Percentiles rank a stretch among this genome's conserved stretches.
Conservation (phyloP, 2,113 vertebrate species). For the Leucopsar rothschildi region DNA sequence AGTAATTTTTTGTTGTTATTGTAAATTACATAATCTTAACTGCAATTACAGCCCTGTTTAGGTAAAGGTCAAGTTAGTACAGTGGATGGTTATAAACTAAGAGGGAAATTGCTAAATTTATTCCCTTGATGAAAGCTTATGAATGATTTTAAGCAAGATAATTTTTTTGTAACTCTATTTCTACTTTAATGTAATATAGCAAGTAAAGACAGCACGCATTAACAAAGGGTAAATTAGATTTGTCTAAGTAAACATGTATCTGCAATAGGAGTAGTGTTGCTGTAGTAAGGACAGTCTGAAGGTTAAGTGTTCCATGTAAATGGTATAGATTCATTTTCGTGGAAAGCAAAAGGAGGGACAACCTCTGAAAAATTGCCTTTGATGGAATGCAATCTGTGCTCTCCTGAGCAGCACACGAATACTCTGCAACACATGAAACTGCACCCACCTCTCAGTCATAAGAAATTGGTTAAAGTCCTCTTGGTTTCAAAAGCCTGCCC, state of each 20-base stretch:
- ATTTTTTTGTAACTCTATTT: conserved; percentile 83
- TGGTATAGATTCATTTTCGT: conserved; percentile 55
- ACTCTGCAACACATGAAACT: conserved; percentile 15
- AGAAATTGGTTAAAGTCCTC: conserved; percentile 39
- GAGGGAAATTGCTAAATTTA: conserved; percentile 74
- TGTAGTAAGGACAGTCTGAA: conserved; percentile 78
- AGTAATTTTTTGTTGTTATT: conserved; percentile 83
- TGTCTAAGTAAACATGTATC: conserved; percentile 80
- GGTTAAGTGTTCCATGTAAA: conserved; percentile 72
- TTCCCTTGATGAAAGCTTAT: conserved; percentile 76
- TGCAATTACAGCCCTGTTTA: conserved; percentile 78
- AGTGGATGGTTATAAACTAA: conserved; percentile 75
- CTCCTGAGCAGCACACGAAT: conserved; percentile 50
- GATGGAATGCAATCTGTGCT: conserved; percentile 61
- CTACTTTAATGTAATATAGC: conserved; percentile 81
- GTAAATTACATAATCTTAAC: conserved; percentile 80
- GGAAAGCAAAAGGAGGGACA: conserved; percentile 65
- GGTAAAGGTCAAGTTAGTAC: conserved; percentile 80
- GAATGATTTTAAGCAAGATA: conserved; percentile 78
- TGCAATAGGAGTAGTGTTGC: conserved; percentile 67
- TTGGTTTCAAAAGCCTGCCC: background rate
- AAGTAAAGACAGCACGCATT: conserved; percentile 78
- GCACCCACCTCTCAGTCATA: background rate
- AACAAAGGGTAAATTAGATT: conserved; percentile 85
- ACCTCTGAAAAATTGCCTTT: conserved; percentile 61